phyloP scores from a whole-genome alignment of 1,140 invertebrate genomes.

The Drosophila mojavensis region DNA sequence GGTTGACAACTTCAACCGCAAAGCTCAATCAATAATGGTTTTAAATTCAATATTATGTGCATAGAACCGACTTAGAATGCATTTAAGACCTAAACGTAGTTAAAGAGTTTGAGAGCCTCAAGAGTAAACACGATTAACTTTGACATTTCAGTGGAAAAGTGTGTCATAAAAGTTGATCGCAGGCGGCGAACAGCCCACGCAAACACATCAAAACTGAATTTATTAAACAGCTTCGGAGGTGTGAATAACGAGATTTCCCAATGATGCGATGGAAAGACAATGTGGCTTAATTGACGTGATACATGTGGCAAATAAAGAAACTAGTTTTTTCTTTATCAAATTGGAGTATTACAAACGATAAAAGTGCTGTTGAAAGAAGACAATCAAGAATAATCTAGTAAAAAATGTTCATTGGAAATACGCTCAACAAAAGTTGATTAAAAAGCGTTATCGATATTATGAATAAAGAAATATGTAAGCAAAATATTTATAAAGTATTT shows the following conservation, averaged over 20 bases:
- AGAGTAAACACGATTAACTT: constrained; percentile 40
- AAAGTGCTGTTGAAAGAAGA: not conserved
- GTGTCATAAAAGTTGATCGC: constrained; percentile 38
- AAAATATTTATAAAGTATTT: too few relatives aligned
- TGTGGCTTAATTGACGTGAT: constrained; percentile 12
- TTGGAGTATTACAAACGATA: not conserved
- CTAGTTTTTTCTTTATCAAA: not conserved
- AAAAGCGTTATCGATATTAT: too few relatives aligned
- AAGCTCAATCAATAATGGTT: constrained; percentile 9
- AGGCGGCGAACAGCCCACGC: constrained; percentile 31
- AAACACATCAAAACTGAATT: constrained; percentile 11
- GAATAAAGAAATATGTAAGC: too few relatives aligned
- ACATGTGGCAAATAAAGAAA: not conserved
- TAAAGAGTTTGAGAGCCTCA: not conserved
- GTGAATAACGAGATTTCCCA: constrained; percentile 37
- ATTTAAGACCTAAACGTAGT: not conserved
- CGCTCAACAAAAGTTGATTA: too few relatives aligned
- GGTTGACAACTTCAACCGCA: constrained; percentile 4
- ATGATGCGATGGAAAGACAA: constrained; percentile 21
- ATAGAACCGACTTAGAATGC: constrained; percentile 24
- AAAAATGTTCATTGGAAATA: too few relatives aligned
- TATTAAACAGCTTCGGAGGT: constrained; percentile 26
- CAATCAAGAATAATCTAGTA: too few relatives aligned
- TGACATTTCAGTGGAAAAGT: constrained; percentile 62
- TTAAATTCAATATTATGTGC: constrained; percentile 18